phyloP scores from a whole-genome alignment of 1,140 invertebrate genomes.

The Akabosia matsudoensis region DNA sequence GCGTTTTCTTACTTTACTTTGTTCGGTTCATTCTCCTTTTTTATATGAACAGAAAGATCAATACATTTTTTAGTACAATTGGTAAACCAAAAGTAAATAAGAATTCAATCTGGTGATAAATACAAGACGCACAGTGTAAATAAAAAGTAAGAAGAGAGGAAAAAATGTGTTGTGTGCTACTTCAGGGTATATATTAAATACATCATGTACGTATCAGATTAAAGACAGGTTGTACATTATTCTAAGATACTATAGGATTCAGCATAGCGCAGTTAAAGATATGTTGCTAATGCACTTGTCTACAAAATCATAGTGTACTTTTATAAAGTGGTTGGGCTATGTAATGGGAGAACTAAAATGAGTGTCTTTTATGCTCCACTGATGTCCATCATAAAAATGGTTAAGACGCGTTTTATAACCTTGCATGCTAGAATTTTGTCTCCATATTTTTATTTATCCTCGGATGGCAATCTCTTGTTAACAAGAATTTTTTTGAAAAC shows the following conservation, averaged over 20 bases:
- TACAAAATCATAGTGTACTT: too few species aligned
- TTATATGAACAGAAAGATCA: background rate
- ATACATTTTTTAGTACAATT: too few species aligned
- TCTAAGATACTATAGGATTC: too few species aligned
- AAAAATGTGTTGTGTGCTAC: too few species aligned
- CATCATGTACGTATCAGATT: too few species aligned
- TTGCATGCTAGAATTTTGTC: constrained; percentile 7
- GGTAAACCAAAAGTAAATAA: too few species aligned
- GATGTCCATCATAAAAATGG: background rate
- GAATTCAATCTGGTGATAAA: too few species aligned
- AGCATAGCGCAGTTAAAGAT: too few species aligned
- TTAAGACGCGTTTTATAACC: constrained; percentile 22
- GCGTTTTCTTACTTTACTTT: background rate
- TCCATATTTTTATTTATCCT: background rate
- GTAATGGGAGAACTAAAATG: background rate
- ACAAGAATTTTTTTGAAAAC: too few species aligned
- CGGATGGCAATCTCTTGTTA: background rate
- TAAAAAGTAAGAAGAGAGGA: too few species aligned
- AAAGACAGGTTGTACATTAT: too few species aligned
- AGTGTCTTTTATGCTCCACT: background rate
- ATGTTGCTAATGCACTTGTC: background rate
- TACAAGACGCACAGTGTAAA: too few species aligned
- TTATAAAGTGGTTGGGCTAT: background rate
- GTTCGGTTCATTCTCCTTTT: background rate
- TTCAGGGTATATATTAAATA: background rate